These are phyloP conservation scores for Petrolisthes manimaculis DNA, from an alignment of 2,888 invertebrate species.

Conservation along the genomic window DNA sequence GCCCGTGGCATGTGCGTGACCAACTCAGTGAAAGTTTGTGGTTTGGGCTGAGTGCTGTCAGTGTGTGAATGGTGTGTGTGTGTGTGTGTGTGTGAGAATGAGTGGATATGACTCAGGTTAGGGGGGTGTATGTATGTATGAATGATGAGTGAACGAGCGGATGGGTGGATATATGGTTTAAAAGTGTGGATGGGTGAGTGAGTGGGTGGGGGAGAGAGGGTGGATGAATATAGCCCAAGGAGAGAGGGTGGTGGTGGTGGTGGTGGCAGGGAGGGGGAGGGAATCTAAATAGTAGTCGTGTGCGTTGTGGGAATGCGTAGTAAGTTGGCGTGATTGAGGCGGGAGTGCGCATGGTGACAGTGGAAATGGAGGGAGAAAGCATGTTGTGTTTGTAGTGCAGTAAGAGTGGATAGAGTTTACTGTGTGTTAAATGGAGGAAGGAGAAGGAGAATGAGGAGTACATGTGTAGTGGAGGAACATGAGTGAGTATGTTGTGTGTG, in stretches of 20 bases:
- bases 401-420: neutral
- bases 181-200: no score
- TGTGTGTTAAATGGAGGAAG: neutral
- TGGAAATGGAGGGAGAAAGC: neutral
- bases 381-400: neutral
- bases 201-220: no score
- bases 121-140: neutral
- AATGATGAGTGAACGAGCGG: neutral
- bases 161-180: no score
- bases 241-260: no score
- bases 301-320: neutral
- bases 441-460: constrained; percentile 6
- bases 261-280: neutral
- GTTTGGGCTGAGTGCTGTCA: no score
- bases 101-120: neutral
- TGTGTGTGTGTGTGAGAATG: neutral
- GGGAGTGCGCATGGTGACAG: neutral
- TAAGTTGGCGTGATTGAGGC: constrained; percentile 3
- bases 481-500: neutral
- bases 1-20: no score
- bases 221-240: no score
- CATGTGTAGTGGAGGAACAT: neutral
- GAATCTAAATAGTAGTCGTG: neutral
- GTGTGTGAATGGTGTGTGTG: neutral
- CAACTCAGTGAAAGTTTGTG: no score